Conservation (phyloP, 2,888 invertebrate species). For the Eupithecia dodoneata region DNA sequence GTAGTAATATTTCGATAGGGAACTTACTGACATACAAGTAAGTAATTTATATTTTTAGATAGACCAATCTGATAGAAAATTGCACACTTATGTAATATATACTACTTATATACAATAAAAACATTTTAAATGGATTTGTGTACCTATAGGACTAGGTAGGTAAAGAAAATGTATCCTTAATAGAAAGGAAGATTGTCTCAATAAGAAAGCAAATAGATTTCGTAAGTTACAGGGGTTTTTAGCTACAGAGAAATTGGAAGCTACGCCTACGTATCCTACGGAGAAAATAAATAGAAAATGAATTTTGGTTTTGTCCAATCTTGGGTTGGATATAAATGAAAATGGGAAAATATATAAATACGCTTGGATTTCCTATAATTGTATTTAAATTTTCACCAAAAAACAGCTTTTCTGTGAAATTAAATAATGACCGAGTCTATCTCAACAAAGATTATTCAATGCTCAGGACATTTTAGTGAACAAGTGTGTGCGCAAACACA, state of each 20-base stretch:
- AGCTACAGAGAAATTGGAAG: not conserved
- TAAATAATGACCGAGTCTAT: not conserved
- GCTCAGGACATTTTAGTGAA: no score
- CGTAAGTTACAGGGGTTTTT: not conserved
- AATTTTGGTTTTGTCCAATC: not conserved
- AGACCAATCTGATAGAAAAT: no score
- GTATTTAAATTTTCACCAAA: not conserved
- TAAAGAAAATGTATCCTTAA: not conserved
- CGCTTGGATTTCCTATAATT: constrained; percentile 2
- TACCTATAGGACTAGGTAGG: no score
- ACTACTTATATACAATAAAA: no score
- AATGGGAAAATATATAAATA: not conserved
- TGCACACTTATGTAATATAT: no score
- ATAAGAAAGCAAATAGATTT: not conserved
- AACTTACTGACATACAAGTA: not conserved
- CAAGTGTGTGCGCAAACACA: no score
- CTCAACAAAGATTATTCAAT: no score
- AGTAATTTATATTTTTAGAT: not conserved
- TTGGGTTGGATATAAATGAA: constrained; percentile 9
- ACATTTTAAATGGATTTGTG: no score
- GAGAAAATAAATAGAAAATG: not conserved
- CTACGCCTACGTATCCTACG: not conserved
- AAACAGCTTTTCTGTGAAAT: not conserved
- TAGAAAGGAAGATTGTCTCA: not conserved
- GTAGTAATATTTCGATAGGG: not conserved